Conservation (phyloP, 2,113 vertebrate species). For the Microcebus tavaratra region DNA sequence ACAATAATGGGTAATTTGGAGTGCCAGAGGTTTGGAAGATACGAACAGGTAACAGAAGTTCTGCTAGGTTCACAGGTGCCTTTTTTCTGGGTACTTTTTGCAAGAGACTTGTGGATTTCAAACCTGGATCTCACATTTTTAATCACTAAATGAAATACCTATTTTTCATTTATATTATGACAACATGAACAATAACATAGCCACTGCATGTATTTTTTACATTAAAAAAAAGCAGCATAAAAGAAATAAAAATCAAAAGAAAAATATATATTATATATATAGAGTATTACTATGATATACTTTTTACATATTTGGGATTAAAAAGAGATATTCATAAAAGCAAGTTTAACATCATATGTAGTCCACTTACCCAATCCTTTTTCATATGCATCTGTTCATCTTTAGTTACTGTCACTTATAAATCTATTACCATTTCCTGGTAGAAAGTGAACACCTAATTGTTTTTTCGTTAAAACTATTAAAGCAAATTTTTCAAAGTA, state of each 20-base stretch:
- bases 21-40: neutral
- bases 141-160: neutral
- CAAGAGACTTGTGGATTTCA: neutral
- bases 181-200: neutral
- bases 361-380: neutral
- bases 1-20: neutral
- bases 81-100: neutral
- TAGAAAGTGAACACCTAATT: neutral
- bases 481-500: neutral
- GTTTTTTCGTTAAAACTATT: conserved; percentile 12
- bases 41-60: neutral
- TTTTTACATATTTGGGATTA: neutral
- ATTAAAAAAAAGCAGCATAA: neutral
- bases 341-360: neutral
- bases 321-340: neutral
- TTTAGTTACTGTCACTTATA: neutral
- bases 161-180: neutral
- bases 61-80: neutral
- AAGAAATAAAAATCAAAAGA: neutral
- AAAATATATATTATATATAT: neutral
- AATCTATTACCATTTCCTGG: neutral
- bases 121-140: neutral
- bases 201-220: neutral
- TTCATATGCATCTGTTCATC: neutral
- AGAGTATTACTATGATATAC: neutral